phyloP scores from a whole-genome alignment of 1,140 invertebrate species.

The Drosophila punjabiensis region DNA sequence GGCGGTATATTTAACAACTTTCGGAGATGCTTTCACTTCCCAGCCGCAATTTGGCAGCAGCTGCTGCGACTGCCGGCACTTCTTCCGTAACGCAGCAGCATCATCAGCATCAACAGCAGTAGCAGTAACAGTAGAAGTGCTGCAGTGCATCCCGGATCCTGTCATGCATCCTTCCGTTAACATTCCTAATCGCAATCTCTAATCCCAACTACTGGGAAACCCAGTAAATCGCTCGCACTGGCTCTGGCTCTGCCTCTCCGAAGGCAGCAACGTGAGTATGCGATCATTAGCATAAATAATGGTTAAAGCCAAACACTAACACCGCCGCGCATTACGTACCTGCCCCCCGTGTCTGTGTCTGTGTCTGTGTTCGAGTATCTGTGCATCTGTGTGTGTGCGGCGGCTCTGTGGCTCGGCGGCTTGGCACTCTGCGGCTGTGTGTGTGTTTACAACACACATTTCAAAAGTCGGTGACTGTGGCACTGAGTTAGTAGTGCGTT shows the following conservation, averaged over 20 bases:
- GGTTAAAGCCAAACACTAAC: slow-evolving; percentile 75
- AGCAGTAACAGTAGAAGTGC: slow-evolving; percentile 8
- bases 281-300: slow-evolving; percentile 82
- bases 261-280: slow-evolving; percentile 55
- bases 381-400: too few relatives aligned
- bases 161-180: neutral
- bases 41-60: slow-evolving; percentile 68
- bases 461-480: slow-evolving; percentile 84
- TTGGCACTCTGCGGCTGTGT: slow-evolving; percentile 20
- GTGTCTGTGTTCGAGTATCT: slow-evolving; percentile 12
- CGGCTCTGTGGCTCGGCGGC: slow-evolving; percentile 2
- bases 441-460: slow-evolving; percentile 78
- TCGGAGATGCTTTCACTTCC: slow-evolving; percentile 79
- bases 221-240: slow-evolving; percentile 23
- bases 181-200: too few relatives aligned
- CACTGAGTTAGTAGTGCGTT: slow-evolving; percentile 83
- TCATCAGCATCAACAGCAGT: too few relatives aligned
- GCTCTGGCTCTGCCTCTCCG: slow-evolving; percentile 17
- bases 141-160: slow-evolving; percentile 26
- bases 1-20: slow-evolving; percentile 71
- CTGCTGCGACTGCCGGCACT: slow-evolving; percentile 8
- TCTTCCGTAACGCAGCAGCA: slow-evolving; percentile 38
- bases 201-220: neutral
- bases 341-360: neutral
- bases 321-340: slow-evolving; percentile 42